Base-by-base conservation (phyloP, 2,113 vertebrate genomes). In the Calyptomena viridis region DNA sequence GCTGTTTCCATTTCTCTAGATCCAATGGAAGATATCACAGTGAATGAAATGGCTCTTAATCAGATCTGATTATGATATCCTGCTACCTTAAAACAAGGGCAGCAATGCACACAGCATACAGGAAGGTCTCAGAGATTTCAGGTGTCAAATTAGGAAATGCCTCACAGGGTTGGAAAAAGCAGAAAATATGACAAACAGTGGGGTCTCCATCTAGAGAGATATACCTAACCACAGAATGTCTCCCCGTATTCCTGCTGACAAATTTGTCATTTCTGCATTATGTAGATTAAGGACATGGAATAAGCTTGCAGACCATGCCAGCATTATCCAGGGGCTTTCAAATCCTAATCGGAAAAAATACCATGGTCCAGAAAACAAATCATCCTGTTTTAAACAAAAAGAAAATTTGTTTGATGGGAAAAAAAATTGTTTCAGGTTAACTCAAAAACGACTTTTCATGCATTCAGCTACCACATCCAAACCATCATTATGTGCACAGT, bases 91-190 rank as follows among this genome's bases (percentile, higher is more conserved):
- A 77, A 79, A 27, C 44, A 83, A 40, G 28, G 30, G 11, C n/a
- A 84, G 53, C 20, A 53, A 78, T 9, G 30, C 46, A 79, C 0
- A 3, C 19, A 56, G 52, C 23, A 25, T 16, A 64, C 4, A 72
- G 68, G 37, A 88, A 84, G 20, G n/a, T 64, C 40, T 81, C 60
- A 42, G 50, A 92, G 67, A 90, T 56, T 78, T 72, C 56, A 85
- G 22, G n/a, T 63, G 59, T 58, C 62, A 49, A 84, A 62, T 80
- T 47, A 60, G 78, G 47, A 73, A 91, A 59, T 27, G 31, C 25
- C 25, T 76, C 39, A 66, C 59, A 75, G 44, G 5, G 58, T 28
- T 85, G 60, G 23, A 83, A 80, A 85, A 35, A 19, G 39, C 16
- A 72, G 44, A 86, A 81, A 92, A 89, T 56, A 78, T 8, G 42